Base-by-base conservation (phyloP, 2,113 vertebrate species). In the Galbula dea region DNA sequence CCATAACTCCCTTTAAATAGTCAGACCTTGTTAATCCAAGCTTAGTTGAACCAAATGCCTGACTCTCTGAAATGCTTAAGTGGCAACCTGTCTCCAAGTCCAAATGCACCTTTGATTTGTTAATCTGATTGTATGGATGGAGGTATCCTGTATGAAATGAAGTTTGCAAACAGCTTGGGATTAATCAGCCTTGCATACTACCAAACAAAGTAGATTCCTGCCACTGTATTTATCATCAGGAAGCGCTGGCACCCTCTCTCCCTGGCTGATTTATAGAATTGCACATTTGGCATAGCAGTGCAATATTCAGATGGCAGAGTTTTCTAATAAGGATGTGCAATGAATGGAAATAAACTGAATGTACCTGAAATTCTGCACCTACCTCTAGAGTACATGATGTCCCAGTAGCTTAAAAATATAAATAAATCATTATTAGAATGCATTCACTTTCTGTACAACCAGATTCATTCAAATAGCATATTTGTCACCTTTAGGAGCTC, bases 21-120 rank as follows among this genome's bases (percentile, higher is more conserved):
- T 92, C 88, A 95, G 86, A 94, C 94, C 95, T 94, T 96, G 94
- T 95, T 97, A 97, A 97, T 97, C 96, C 95, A 93, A 95, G 95
- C 93, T 96, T 95, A 96, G 80, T 96, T 95, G 95, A 94, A 90
- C 75, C 23, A 13, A 95, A 96, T 92, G 88, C 82, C 73, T 11
- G 12, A 92, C 86, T 93, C 92, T 94, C 86, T 94, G 93, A 96
- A 96, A 95, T 80, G 80, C 95, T 95, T 94, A 95, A 93, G 82
- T 96, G 92, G 89, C 73, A 95, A 95, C 77, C 81, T 89, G 93
- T 89, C 94, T 96, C 71, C 77, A 83, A 86, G 91, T 88, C 77
- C 93, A 75, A 96, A 92, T 90, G 79, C 76, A 93, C 82, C 74
- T 97, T 95, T 93, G 91, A 96, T 96, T 96, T 95, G 89, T 88